Conservation (phyloP, 1,140 invertebrate species). For the Pseudomyrmex cubaensis region DNA sequence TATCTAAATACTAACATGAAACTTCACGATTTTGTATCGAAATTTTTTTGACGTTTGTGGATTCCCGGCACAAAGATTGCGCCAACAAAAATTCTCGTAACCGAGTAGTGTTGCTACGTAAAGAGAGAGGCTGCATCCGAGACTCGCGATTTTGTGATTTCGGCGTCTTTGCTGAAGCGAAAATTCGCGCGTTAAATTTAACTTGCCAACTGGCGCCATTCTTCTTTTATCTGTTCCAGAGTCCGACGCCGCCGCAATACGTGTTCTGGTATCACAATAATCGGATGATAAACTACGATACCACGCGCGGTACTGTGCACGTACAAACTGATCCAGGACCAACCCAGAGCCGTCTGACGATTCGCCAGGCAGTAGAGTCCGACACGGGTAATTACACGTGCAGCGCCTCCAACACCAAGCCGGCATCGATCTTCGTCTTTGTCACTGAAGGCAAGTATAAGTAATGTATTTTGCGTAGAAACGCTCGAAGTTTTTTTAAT, state of each 20-base stretch:
- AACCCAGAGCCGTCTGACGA: conserved; percentile 93
- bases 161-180: conserved; percentile 2
- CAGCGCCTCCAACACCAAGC: conserved; percentile 94
- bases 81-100: too few relatives aligned
- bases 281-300: conserved; percentile 96
- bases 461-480: not conserved
- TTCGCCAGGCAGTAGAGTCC: conserved; percentile 92
- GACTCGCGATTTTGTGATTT: not conserved
- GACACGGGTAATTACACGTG: conserved; percentile 97
- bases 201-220: conserved; percentile 47
- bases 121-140: too few relatives aligned
- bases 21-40: too few relatives aligned
- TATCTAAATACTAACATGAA: too few relatives aligned
- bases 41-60: too few relatives aligned
- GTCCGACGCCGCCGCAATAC: conserved; percentile 94
- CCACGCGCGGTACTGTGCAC: conserved; percentile 92
- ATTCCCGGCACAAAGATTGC: too few relatives aligned
- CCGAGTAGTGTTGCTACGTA: too few relatives aligned
- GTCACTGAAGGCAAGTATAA: conserved; percentile 92
- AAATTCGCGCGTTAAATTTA: conserved; percentile 52
- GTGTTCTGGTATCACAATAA: conserved; percentile 97
- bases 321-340: conserved; percentile 94
- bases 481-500: not conserved
- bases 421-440: conserved; percentile 95
- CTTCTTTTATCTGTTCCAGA: conserved; percentile 87